phyloP scores from a whole-genome alignment of 2,797 vertebrate species.

The Botia kubotai region DNA sequence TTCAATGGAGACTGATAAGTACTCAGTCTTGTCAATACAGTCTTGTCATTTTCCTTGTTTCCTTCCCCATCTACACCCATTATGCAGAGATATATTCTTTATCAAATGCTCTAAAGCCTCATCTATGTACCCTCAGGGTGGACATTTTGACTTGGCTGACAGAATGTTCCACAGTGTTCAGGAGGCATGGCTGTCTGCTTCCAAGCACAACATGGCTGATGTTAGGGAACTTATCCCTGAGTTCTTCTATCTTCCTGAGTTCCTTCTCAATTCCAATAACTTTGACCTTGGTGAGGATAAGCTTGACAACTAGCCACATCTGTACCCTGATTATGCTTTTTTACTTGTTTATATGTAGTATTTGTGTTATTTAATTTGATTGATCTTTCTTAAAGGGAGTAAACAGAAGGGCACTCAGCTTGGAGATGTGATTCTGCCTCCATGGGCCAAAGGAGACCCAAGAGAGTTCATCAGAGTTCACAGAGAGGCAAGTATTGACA shows the following conservation, averaged over 20 bases:
- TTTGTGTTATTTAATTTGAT: neutral
- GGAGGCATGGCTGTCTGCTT: slow-evolving; percentile 94
- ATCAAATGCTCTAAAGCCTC: slow-evolving; percentile 1
- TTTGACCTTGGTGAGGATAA: slow-evolving; percentile 90
- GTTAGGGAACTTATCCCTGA: slow-evolving; percentile 98
- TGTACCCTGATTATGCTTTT: neutral
- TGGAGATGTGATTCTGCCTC: slow-evolving; percentile 92
- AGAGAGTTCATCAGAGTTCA: slow-evolving; percentile 97
- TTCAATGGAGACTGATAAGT: neutral
- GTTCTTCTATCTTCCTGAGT: slow-evolving; percentile 98
- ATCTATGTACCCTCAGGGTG: slow-evolving; percentile 79
- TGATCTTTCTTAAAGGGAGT: slow-evolving; percentile 79
- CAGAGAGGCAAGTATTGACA: slow-evolving; percentile 83
- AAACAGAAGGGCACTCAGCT: slow-evolving; percentile 97
- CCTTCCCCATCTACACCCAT: neutral
- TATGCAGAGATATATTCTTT: neutral
- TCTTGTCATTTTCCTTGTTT: neutral
- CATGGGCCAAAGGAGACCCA: slow-evolving; percentile 97
- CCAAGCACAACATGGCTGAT: slow-evolving; percentile 99
- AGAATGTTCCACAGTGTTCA: slow-evolving; percentile 98
- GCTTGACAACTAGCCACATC: neutral
- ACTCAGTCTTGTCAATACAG: neutral
- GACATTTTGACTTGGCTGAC: slow-evolving; percentile 98
- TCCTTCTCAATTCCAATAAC: slow-evolving; percentile 97
- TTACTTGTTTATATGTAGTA: neutral